phyloP scores from a whole-genome alignment of 2,888 invertebrate genomes.

The Cataglyphis rosenhaueri region DNA sequence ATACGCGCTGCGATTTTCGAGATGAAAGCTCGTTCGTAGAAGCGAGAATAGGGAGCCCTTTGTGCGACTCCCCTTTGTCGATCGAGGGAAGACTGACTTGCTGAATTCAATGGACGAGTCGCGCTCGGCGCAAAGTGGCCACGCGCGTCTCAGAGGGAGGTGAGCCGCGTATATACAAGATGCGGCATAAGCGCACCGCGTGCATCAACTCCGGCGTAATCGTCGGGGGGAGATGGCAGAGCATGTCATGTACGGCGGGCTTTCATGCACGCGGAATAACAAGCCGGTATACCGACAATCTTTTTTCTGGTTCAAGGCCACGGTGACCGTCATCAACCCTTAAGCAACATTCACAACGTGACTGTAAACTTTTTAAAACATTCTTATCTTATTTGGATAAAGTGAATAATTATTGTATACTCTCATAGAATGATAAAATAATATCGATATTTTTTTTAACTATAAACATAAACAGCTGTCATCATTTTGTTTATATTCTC shows the following conservation, averaged over 20 bases:
- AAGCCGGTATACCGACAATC: constrained; percentile 44
- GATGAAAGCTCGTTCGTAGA: constrained; percentile 60
- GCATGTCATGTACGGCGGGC: constrained; percentile 44
- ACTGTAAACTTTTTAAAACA: neutral
- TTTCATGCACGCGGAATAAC: constrained; percentile 63
- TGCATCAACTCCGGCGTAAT: constrained; percentile 60
- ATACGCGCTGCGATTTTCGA: constrained; percentile 60
- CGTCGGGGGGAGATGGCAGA: constrained; percentile 41
- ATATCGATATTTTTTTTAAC: neutral
- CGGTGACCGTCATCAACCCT: constrained; percentile 15
- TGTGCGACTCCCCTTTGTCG: constrained; percentile 42
- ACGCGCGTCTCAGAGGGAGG: constrained; percentile 31
- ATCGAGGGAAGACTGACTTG: constrained; percentile 40
- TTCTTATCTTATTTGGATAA: neutral
- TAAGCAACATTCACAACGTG: constrained; percentile 18
- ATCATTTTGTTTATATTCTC: too few relatives aligned
- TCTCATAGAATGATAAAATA: neutral
- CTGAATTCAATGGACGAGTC: constrained; percentile 34
- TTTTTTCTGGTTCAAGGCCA: constrained; percentile 66
- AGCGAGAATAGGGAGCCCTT: constrained; percentile 47
- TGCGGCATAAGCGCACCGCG: constrained; percentile 41
- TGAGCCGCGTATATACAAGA: constrained; percentile 25
- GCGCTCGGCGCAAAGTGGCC: constrained; percentile 32
- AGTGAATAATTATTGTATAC: neutral
- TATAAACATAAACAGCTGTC: too few relatives aligned